A percentile compares a stretch with the other conserved stretches of the same genome.
phyloP scores from a whole-genome alignment of 2,797 vertebrate genomes.

The Miichthys miiuy region DNA sequence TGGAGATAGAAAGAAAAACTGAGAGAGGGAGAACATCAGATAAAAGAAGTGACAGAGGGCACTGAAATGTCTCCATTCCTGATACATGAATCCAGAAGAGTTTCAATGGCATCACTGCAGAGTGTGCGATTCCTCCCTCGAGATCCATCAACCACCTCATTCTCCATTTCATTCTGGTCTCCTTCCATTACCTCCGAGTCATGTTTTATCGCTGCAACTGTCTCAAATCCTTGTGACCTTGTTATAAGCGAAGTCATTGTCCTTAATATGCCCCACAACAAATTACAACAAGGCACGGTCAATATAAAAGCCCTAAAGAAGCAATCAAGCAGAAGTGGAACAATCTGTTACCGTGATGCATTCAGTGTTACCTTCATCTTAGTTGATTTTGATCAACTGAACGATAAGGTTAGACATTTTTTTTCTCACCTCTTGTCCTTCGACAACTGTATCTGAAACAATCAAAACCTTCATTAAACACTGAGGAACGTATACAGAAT shows the following conservation, averaged over 20 bases:
- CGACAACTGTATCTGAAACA: conserved; percentile 43
- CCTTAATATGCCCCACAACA: conserved; percentile 18
- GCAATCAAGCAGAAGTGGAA: conserved; percentile 21
- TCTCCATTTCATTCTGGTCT: conserved; percentile 18
- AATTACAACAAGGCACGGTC: conserved; percentile 16
- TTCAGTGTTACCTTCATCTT: conserved; percentile 19
- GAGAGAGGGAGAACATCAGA: conserved; percentile 33
- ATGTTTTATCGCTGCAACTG: conserved; percentile 34
- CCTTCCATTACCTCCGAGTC: conserved; percentile 31
- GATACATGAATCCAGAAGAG: conserved; percentile 22
- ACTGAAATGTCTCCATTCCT: conserved; percentile 48
- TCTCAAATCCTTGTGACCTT: conserved; percentile 42
- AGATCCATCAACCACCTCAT: conserved; percentile 42
- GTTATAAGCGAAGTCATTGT: conserved; percentile 28
- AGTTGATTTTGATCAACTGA: conserved; percentile 3
- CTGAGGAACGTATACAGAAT: conserved; percentile 33
- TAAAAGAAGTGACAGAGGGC: conserved; percentile 47
- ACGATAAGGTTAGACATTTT: conserved; percentile 5
- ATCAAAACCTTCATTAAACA: conserved; percentile 42
- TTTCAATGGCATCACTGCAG: conserved; percentile 23
- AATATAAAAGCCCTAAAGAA: conserved; percentile 22
- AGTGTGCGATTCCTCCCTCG: conserved; percentile 20
- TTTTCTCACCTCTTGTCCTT: neutral
- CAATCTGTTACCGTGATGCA: conserved; percentile 25
- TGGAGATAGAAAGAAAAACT: conserved; percentile 35